phyloP scores from a whole-genome alignment of 2,888 invertebrate genomes.

The Caenorhabditis angaria region DNA sequence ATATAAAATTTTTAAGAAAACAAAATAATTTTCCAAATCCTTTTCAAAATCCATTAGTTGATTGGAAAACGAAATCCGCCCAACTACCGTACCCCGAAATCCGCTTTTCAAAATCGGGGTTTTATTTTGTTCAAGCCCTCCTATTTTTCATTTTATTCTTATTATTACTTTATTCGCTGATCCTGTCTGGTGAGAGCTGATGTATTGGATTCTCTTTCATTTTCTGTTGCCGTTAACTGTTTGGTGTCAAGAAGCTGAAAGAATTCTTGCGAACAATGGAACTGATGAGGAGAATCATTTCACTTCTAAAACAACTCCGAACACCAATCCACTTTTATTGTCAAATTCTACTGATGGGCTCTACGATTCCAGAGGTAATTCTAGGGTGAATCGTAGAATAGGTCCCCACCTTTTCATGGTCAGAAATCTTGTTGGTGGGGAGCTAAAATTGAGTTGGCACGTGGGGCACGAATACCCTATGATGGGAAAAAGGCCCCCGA shows the following conservation, averaged over 20 bases:
- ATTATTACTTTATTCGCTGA: not conserved
- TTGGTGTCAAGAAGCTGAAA: constrained; percentile 29
- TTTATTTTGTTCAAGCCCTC: not conserved
- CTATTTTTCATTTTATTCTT: constrained; percentile 5
- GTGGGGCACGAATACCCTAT: too few species aligned
- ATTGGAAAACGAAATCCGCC: not conserved
- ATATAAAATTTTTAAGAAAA: too few species aligned
- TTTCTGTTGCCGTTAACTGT: constrained; percentile 6
- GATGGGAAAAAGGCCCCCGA: too few species aligned
- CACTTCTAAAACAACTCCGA: constrained; percentile 16
- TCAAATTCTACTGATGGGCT: constrained; percentile 30
- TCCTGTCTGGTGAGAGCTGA: not conserved
- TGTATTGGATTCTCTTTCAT: not conserved
- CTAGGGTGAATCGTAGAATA: not conserved
- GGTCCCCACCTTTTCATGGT: too few species aligned
- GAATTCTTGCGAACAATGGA: constrained; percentile 30
- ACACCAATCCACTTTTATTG: constrained; percentile 30
- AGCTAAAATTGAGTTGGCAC: not conserved
- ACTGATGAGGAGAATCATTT: constrained; percentile 24
- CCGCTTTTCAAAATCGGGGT: not conserved
- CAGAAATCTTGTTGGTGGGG: too few species aligned
- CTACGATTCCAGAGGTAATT: constrained; percentile 30
- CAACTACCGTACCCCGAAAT: not conserved
- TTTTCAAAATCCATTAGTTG: not conserved
- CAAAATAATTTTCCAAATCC: constrained; percentile 1